Percentiles rank a stretch among this genome's conserved stretches.
phyloP scores from a whole-genome alignment of 2,797 vertebrate species.

The Hoplostethus mediterraneus region DNA sequence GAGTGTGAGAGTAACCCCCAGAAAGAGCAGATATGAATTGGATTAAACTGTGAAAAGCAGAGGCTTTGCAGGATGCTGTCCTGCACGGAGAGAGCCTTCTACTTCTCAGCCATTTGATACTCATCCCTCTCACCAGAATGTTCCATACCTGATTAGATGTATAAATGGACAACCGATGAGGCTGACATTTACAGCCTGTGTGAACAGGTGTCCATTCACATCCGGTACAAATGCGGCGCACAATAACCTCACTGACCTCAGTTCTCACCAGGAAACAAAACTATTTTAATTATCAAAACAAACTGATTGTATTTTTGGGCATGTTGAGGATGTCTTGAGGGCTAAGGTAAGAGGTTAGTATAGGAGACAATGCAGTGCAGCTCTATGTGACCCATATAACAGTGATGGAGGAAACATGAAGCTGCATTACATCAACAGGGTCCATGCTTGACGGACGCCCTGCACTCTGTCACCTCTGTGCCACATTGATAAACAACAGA shows the following conservation, averaged over 20 bases:
- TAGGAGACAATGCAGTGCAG: too few species aligned
- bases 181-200: conserved; percentile 37
- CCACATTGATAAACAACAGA: conserved; percentile 66
- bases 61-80: conserved; percentile 8
- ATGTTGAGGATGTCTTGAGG: background rate
- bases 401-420: conserved; percentile 5
- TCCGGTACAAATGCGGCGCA: conserved; percentile 11
- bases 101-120: conserved; percentile 20
- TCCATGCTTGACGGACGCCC: conserved; percentile 2
- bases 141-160: conserved; percentile 34
- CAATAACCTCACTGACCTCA: background rate
- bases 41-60: conserved; percentile 52
- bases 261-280: background rate
- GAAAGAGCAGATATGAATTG: conserved; percentile 47
- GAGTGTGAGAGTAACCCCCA: conserved; percentile 44
- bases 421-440: conserved; percentile 53
- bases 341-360: background rate
- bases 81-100: conserved; percentile 3
- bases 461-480: conserved; percentile 39
- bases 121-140: conserved; percentile 11
- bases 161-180: conserved; percentile 35
- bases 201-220: conserved; percentile 50
- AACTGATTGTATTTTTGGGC: background rate
- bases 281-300: background rate
- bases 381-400: background rate